Base-by-base conservation (phyloP, 2,888 invertebrate genomes). In the Hydropsyche betteni region DNA sequence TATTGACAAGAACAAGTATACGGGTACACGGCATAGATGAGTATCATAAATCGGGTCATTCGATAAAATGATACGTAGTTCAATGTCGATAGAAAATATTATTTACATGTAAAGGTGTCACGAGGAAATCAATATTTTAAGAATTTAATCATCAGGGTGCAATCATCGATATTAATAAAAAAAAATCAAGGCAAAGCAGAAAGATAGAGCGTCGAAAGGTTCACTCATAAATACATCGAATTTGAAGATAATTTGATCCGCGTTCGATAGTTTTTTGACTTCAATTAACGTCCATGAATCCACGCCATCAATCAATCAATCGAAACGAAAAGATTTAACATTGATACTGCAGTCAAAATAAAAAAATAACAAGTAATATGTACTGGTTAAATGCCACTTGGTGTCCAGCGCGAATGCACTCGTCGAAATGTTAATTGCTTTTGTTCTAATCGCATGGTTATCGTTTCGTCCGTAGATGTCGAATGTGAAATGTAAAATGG, bases 401-500 rank as follows among this genome's bases (percentile, higher is more conserved):
- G 1, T 44, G 44, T 44, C 44, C 34, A 36, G 24, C 34, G 12
- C 36, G 36, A 64, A 1, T 64, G 24, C 24, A 58, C 24, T 24
- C 16, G 8, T 24, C 36, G 64, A 64, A 64, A 64, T 64, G 64
- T 64, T 64, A 64, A 64, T 64, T 64, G 64, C 34, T 64, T 64
- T 64, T n/a, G 64, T 34, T 64, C n/a, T 64, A 61, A 33, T 61
- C 16, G 61, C 16, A 33, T 16, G 24, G 24, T 24, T 24, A 24
- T 24, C 24, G 24, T 24, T 8, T 44, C 44, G 6, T 8, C 3
- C 44, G 6, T 1, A 6, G 44, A 44, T 44, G 24, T 33, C 61
- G 34, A 61, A 33, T 10, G 16, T 16, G 16, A 61, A 33, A 10
- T 33, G 61, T 33, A 33, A 33, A 61, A 16, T 33, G 33, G 34